A percentile compares a stretch with the other conserved stretches of the same genome.
These are phyloP conservation scores for Acanthurus tractus DNA, from an alignment of 2,797 vertebrate genomes.

Conservation along the genomic window DNA sequence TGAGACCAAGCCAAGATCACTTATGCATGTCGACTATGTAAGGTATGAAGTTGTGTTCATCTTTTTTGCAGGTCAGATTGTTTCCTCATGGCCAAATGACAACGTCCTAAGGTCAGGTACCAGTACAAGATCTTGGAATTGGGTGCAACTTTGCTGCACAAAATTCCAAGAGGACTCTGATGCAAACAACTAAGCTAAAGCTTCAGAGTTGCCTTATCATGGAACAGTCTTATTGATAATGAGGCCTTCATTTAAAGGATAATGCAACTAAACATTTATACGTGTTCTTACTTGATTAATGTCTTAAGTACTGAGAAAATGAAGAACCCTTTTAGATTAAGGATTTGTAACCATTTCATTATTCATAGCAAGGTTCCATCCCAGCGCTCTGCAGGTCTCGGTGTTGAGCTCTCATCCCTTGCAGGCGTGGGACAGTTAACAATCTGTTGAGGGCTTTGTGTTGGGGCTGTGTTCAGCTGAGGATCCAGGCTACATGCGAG, in stretches of 20 bases:
- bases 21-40: too few species aligned
- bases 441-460: conserved; percentile 67
- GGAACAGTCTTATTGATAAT: background rate
- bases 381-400: conserved; percentile 25
- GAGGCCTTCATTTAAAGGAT: background rate
- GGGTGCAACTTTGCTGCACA: background rate
- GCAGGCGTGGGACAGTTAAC: conserved; percentile 49
- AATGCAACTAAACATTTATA: too few species aligned
- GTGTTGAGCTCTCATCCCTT: conserved; percentile 58
- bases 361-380: conserved; percentile 11
- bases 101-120: background rate
- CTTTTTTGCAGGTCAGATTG: background rate
- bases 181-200: background rate
- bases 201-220: background rate
- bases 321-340: background rate
- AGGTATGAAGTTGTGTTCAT: background rate
- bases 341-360: background rate
- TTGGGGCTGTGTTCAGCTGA: conserved; percentile 29
- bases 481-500: conserved; percentile 47
- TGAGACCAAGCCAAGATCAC: background rate
- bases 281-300: background rate
- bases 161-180: background rate
- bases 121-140: too few species aligned
- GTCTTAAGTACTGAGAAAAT: background rate
- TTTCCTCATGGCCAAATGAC: background rate